A percentile compares a stretch with the other conserved stretches of the same genome.
These are phyloP conservation scores for Polymixis flavicincta DNA, from an alignment of 2,888 invertebrate genomes.

Conservation along the genomic window DNA sequence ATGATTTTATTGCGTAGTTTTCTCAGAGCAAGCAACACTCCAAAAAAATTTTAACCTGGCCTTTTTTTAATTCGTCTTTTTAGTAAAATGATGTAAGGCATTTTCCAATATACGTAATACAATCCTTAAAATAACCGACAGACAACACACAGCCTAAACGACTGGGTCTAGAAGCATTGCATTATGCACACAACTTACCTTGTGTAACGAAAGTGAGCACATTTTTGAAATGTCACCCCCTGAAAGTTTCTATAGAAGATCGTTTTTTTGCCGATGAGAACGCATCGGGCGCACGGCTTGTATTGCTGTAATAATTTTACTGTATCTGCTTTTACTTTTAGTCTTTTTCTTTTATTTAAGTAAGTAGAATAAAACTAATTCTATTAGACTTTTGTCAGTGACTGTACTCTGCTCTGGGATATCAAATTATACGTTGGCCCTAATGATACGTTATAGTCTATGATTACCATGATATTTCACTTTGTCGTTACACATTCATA, in stretches of 20 bases:
- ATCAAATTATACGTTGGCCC: slow-evolving; percentile 47
- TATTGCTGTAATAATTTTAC: not conserved
- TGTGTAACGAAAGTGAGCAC: not conserved
- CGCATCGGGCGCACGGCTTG: not conserved
- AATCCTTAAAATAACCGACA: not conserved
- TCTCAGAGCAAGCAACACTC: too few species aligned
- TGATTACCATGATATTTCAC: slow-evolving; percentile 53
- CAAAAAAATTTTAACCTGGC: too few species aligned
- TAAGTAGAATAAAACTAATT: not conserved
- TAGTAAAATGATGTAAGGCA: not conserved
- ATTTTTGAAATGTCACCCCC: not conserved
- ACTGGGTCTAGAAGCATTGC: not conserved
- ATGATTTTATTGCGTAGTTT: too few species aligned
- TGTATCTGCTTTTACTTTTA: not conserved
- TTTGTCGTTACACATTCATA: slow-evolving; percentile 42
- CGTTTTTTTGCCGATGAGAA: not conserved
- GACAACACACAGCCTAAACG: not conserved
- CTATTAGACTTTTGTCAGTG: not conserved
- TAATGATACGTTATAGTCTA: slow-evolving; percentile 56
- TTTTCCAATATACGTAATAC: not conserved
- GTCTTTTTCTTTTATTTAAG: not conserved
- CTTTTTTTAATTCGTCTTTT: too few species aligned
- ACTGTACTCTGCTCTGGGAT: slow-evolving; percentile 39
- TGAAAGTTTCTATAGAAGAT: not conserved
- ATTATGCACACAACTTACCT: not conserved